Evolutionary conservation across 2,797 vertebrate species (phyloP).

Genomic region (Manis pentadactyla): DNA sequence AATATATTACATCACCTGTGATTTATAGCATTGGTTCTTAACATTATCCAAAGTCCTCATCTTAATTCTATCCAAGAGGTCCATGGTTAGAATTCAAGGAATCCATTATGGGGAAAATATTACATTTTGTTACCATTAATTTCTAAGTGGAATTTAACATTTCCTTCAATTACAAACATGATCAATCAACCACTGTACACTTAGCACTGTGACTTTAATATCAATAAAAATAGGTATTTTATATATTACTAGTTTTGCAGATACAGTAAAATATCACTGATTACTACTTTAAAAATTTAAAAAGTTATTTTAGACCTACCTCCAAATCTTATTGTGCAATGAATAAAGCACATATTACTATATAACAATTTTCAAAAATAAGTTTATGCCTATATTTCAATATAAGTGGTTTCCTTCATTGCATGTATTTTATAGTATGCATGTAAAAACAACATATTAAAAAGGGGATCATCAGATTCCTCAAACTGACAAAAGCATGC

Average conservation of each 20-base stretch:
- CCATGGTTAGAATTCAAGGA: neutral
- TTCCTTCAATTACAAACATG: neutral
- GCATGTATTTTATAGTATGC: neutral
- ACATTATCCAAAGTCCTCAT: neutral
- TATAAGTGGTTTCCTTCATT: neutral
- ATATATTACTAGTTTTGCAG: neutral
- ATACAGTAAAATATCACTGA: neutral
- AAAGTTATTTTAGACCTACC: neutral
- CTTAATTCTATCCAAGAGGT: neutral
- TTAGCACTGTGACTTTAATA: neutral
- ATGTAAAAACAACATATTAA: neutral
- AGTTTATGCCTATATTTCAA: neutral
- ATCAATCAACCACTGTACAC: neutral
- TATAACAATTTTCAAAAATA: neutral
- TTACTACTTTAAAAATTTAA: neutral
- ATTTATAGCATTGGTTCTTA: neutral
- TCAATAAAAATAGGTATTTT: neutral
- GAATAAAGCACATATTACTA: neutral
- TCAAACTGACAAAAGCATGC: neutral
- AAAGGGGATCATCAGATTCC: neutral
- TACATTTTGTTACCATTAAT: neutral
- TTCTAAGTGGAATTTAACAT: conserved; percentile 4
- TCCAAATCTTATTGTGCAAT: conserved; percentile 6
- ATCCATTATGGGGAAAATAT: neutral
- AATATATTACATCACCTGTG: neutral